Conservation (phyloP, 2,113 vertebrate genomes). For the Chlamydotis undulata region DNA sequence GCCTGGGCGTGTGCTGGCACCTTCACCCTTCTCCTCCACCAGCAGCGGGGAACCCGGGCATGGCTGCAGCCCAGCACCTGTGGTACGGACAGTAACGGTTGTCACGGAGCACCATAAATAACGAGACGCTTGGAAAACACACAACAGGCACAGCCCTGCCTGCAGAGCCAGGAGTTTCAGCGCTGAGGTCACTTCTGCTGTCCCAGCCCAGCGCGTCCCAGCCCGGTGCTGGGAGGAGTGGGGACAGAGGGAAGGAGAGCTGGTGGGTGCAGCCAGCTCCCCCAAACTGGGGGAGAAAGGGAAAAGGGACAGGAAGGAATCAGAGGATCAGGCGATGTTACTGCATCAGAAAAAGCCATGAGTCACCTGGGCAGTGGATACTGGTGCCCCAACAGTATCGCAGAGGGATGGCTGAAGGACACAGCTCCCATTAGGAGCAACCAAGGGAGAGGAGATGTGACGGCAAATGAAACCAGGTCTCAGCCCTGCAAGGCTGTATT, state of each 20-base stretch:
- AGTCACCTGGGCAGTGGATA: neutral
- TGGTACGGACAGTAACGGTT: neutral
- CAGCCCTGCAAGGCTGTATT: neutral
- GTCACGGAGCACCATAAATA: neutral
- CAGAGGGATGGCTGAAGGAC: neutral
- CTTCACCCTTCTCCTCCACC: neutral
- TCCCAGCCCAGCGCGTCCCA: neutral
- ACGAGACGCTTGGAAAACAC: neutral
- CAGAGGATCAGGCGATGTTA: neutral
- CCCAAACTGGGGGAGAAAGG: neutral
- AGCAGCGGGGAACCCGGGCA: neutral
- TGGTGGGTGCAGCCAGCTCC: neutral
- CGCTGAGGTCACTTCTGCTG: conserved; percentile 20
- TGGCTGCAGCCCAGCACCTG: neutral
- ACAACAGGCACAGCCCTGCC: neutral
- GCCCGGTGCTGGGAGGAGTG: neutral
- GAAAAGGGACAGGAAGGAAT: neutral
- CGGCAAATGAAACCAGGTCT: fast-evolving
- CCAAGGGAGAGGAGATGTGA: neutral
- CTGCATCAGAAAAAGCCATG: neutral
- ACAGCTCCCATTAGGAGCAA: neutral
- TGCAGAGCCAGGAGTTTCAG: neutral
- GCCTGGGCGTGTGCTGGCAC: neutral
- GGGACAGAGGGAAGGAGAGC: neutral
- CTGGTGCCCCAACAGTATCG: fast-evolving